phyloP scores from a whole-genome alignment of 2,888 invertebrate species.

The Latheticus oryzae region DNA sequence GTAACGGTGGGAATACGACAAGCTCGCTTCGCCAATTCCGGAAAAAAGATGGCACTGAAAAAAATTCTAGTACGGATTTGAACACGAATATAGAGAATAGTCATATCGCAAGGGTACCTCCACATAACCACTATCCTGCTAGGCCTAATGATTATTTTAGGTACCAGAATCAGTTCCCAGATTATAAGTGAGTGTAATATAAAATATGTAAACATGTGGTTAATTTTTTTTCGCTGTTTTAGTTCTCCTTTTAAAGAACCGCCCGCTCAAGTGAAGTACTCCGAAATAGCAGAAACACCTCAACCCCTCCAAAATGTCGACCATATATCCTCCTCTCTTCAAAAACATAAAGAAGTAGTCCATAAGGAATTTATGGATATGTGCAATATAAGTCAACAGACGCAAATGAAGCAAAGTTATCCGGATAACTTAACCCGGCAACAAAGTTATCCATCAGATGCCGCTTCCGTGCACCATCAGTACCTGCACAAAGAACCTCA shows the following conservation, averaged over 20 bases:
- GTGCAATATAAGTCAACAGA: conserved; percentile 57
- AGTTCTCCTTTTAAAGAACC: conserved; percentile 46
- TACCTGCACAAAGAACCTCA: conserved; percentile 58
- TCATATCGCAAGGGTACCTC: conserved; percentile 63
- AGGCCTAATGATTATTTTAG: conserved; percentile 55
- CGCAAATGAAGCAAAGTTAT: conserved; percentile 54
- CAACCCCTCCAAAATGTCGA: conserved; percentile 49
- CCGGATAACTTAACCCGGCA: conserved; percentile 48
- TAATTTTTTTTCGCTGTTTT: not conserved
- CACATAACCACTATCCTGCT: conserved; percentile 62
- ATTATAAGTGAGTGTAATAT: conserved; percentile 55
- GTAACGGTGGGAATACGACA: conserved; percentile 55
- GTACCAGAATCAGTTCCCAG: conserved; percentile 55
- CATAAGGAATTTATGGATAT: conserved; percentile 60
- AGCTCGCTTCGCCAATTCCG: conserved; percentile 62
- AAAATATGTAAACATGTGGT: not conserved
- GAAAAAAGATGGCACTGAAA: conserved; percentile 60
- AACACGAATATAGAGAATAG: conserved; percentile 45
- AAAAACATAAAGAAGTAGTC: conserved; percentile 56
- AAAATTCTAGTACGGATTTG: conserved; percentile 44
- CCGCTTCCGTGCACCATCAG: conserved; percentile 50
- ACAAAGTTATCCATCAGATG: conserved; percentile 46
- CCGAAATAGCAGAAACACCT: conserved; percentile 56
- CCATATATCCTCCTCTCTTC: conserved; percentile 53
- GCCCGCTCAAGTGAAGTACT: conserved; percentile 60